A percentile compares a stretch with the other conserved stretches of the same genome.
These are phyloP conservation scores for Sebastolobus altivelis DNA, from an alignment of 2,797 vertebrate genomes.

Conservation along the genomic window DNA sequence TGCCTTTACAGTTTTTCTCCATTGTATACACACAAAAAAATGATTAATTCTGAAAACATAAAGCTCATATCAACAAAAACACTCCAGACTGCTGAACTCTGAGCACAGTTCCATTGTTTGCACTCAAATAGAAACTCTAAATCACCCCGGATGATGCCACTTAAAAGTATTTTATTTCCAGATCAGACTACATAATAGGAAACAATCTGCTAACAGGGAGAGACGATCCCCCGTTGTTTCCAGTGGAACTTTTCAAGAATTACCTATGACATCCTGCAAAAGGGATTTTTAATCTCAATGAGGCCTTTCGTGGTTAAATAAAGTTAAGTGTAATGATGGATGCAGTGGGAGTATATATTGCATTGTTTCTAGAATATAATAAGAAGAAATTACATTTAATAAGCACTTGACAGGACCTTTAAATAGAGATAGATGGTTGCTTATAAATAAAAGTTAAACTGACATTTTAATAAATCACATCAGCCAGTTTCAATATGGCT, in stretches of 20 bases:
- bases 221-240: background rate
- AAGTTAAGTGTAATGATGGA: background rate
- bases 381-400: background rate
- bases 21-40: too few relatives aligned
- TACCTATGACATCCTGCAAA: background rate
- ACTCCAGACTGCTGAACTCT: too few relatives aligned
- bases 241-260: background rate
- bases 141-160: too few relatives aligned
- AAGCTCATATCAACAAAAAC: too few relatives aligned
- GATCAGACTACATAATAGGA: background rate
- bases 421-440: background rate
- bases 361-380: background rate
- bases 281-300: background rate
- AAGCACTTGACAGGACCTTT: background rate
- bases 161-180: constrained; percentile 14
- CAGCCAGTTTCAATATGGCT: background rate
- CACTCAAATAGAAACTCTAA: too few relatives aligned
- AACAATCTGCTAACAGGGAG: background rate
- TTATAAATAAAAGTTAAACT: background rate
- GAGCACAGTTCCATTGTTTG: too few relatives aligned
- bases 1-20: too few relatives aligned
- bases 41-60: too few relatives aligned
- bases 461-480: background rate
- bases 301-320: background rate
- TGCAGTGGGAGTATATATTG: background rate